Evolutionary conservation across 2,113 vertebrate genomes (phyloP).

Genomic region (Psophia crepitans): DNA sequence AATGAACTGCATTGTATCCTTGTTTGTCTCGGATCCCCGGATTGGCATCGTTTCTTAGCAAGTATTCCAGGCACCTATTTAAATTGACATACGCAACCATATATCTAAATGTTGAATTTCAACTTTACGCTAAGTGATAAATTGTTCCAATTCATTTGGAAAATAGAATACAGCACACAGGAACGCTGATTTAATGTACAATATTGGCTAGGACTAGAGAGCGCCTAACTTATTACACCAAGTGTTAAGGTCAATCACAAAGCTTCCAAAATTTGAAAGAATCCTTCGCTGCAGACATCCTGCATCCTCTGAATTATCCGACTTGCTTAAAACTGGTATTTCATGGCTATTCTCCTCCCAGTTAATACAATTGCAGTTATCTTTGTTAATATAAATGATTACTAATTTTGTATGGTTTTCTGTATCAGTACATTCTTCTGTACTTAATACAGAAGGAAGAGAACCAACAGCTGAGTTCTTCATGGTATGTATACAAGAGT

Average conservation of each 20-base stretch:
- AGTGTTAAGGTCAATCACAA: neutral
- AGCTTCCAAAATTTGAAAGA: neutral
- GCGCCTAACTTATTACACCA: neutral
- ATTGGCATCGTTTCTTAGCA: conserved; percentile 96
- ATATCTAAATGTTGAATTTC: conserved; percentile 17
- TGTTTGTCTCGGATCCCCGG: conserved; percentile 96
- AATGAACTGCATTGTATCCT: conserved; percentile 97
- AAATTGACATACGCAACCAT: conserved; percentile 49
- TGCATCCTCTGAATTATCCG: neutral
- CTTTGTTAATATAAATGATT: neutral
- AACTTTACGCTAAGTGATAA: conserved; percentile 6
- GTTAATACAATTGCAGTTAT: neutral
- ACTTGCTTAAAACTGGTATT: neutral
- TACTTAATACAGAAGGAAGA: neutral
- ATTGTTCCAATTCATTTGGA: neutral
- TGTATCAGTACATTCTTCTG: neutral
- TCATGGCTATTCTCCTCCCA: neutral
- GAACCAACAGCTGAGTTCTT: neutral
- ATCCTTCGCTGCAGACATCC: neutral
- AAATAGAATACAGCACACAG: conserved; percentile 6
- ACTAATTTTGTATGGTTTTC: neutral
- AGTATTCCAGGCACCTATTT: conserved; percentile 96
- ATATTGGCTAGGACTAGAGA: neutral
- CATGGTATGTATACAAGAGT: neutral
- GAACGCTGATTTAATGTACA: neutral